Evolutionary conservation across 2,113 vertebrate species (phyloP), one percentile per base, ranked within the genome.

Genomic region (Tachycineta bicolor): DNA sequence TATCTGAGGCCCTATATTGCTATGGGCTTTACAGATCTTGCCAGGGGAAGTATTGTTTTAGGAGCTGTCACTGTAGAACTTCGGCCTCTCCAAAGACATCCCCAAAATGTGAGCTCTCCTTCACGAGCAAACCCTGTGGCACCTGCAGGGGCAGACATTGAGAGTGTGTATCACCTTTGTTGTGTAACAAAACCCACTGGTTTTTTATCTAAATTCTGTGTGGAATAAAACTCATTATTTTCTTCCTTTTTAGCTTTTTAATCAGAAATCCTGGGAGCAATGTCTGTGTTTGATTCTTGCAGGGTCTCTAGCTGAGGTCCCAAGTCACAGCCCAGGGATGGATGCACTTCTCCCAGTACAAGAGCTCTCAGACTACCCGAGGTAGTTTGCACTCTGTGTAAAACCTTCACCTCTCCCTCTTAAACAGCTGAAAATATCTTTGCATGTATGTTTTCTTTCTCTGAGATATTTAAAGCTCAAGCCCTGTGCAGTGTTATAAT

Each of bases 401-500:
- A 11, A 63, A 80, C 84, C 87, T 77, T 85, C 90, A 70, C 43
- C 34, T 86, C 67, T 87, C 16, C 21, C 18, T 77, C 8, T 67
- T 59, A 60, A 79, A 50, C 34, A 88, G 28, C 44, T 74, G 82
- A 64, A 81, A 93, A 59, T 62, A 13, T 9, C 33, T 82, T 78
- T 83, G 41, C 68, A 37, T 47, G 55, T 69, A 9, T 0, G 9
- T 50, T 94, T 97, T 56, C 50, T 81, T 64, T 85, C 87, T 83
- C 63, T 43, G 62, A 87, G 87, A 50, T 77, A 67, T 79, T 93
- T 86, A 83, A 94, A 94, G 47, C 68, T 90, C 71, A 50, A 50
- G 33, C 2, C 12, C n/a, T 49, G n/a, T 62, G 78, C 78, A 43
- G 50, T 63, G 55, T 77, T 91, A 94, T 59, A 93, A 63, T 89